Conservation (phyloP, 2,888 invertebrate species). For the Linyphia triangularis region DNA sequence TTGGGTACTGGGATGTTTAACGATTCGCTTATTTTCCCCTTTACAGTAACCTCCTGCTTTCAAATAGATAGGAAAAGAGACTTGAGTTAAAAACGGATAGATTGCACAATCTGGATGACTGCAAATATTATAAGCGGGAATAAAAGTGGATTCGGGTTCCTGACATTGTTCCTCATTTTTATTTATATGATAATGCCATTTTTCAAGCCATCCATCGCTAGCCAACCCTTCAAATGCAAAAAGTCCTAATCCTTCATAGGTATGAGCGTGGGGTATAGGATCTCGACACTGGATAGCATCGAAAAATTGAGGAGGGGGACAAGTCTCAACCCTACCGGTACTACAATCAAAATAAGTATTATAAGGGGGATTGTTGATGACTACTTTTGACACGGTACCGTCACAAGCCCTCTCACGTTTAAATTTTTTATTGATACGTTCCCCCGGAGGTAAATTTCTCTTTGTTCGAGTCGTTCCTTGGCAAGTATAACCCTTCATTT, state of each 20-base stretch:
- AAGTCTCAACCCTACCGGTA: neutral
- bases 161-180: neutral
- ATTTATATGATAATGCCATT: neutral
- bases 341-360: slow-evolving; percentile 1
- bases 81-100: slow-evolving; percentile 32
- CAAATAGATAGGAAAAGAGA: neutral
- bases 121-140: neutral
- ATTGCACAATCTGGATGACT: slow-evolving; percentile 29
- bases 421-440: neutral
- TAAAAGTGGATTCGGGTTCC: neutral
- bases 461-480: neutral
- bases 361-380: neutral
- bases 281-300: neutral
- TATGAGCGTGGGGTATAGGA: neutral
- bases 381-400: neutral
- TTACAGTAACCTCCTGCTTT: neutral
- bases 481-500: neutral
- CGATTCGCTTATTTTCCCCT: neutral
- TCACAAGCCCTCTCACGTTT: slow-evolving; percentile 7
- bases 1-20: neutral
- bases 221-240: neutral
- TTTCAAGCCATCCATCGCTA: neutral
- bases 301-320: neutral
- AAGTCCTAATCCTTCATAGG: neutral
- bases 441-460: neutral